A percentile compares a stretch with the other conserved stretches of the same genome.
phyloP scores from a whole-genome alignment of 2,888 invertebrate genomes.

The Flexamia atlantica region DNA sequence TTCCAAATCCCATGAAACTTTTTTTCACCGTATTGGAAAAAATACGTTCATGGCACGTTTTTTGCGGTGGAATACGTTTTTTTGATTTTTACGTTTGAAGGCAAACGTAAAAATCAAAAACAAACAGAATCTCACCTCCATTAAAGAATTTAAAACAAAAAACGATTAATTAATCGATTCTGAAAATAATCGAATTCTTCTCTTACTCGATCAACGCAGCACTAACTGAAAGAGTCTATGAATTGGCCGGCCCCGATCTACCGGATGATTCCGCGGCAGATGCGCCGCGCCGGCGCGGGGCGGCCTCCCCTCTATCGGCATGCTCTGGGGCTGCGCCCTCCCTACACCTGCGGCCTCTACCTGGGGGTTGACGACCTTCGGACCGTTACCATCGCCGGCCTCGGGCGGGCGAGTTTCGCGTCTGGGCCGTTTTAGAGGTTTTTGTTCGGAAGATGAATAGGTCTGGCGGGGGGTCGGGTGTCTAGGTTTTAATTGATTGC shows the following conservation, averaged over 20 bases:
- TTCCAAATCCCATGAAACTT: too few relatives aligned
- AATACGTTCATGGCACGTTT: too few relatives aligned
- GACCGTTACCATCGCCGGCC: conserved; percentile 21
- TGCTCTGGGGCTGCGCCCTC: neutral
- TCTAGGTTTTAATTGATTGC: neutral
- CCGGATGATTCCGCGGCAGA: neutral
- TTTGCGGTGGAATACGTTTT: too few relatives aligned
- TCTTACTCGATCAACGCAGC: too few relatives aligned
- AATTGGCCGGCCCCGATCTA: too few relatives aligned
- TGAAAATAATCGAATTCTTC: neutral
- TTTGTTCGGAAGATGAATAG: conserved; percentile 3
- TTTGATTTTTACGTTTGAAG: too few relatives aligned
- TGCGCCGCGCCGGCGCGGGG: neutral
- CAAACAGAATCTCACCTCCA: too few relatives aligned
- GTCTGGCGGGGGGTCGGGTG: neutral
- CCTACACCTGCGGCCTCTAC: neutral
- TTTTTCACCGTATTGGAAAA: too few relatives aligned
- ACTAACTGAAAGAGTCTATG: too few relatives aligned
- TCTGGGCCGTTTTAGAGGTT: conserved; percentile 30
- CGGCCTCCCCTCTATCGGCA: neutral
- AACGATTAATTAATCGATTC: neutral
- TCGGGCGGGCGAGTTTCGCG: neutral
- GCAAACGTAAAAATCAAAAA: too few relatives aligned
- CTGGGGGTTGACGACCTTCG: conserved; percentile 21
- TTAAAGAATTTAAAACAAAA: too few relatives aligned